Base-by-base conservation (phyloP, 1,140 invertebrate species). In the Psilanteris sp. region DNA sequence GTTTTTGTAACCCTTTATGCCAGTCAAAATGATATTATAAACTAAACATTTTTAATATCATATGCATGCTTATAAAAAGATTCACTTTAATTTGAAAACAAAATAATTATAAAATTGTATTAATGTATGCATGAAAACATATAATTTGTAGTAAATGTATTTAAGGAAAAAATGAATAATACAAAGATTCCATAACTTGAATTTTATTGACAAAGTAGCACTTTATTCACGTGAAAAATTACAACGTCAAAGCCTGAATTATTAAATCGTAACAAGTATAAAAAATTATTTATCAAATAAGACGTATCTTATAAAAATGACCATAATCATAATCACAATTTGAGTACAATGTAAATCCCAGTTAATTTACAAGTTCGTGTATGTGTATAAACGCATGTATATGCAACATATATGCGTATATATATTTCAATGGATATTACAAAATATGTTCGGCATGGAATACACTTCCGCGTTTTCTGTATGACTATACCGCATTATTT, bases 221-320 rank as follows among this genome's bases (percentile, higher is more conserved):
- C 79, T 88, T 85, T 87, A 87, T 87, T 87, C 43, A 77, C 81
- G 79, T 86, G 81, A 87, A 87, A 86, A 87, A 84, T 82, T 86
- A 86, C 84, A 87, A 82, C 78, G 55, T 84, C 82, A 82, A 78
- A 78, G 67, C 79, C 75, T 80, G 79, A 48, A 68, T 46, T 54
- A 62, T 62, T 80, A 80, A 52, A 73, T 32, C 46, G 52, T 64
- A 61, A 50, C 50, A 52, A 73, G 34, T 48, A 26, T 52, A 59
- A 54, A 73, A 43, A 71, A 50, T 64, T 55, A 15, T 11, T 61
- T 39, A 26, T 48, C 46, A 46, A 67, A 48, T 37, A 27, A 55
- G 36, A 48, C 13, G 36, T 10, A 4, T 44, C 43, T 31, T 8
- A 36, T 41, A 32, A 57, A 36, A 39, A 55, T 13, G 46, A 26